A percentile compares a stretch with the other conserved stretches of the same genome.
Conservation (phyloP, 2,888 invertebrate species). For the Spilosoma lubricipeda region DNA sequence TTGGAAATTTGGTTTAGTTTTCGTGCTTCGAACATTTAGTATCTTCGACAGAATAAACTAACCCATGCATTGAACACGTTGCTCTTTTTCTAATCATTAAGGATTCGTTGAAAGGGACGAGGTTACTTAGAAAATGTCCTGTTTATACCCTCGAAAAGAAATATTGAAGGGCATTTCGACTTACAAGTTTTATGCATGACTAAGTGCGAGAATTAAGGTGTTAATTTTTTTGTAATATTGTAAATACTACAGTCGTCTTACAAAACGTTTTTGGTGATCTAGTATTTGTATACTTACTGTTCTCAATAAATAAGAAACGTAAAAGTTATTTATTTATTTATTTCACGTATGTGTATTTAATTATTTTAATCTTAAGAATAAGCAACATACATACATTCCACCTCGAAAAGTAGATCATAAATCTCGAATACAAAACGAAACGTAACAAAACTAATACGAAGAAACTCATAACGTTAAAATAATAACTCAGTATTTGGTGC, state of each 20-base stretch:
- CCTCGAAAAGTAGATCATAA: background rate
- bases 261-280: background rate
- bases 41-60: too few species aligned
- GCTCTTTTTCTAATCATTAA: background rate
- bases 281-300: background rate
- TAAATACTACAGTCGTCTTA: background rate
- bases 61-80: background rate
- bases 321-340: background rate
- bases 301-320: background rate
- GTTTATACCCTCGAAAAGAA: background rate
- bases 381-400: background rate
- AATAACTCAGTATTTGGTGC: conserved; percentile 14
- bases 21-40: too few species aligned
- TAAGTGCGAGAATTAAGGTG: background rate
- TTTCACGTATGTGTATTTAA: background rate
- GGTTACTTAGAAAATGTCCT: background rate
- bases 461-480: conserved; percentile 35
- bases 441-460: background rate
- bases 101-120: background rate
- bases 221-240: background rate
- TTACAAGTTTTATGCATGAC: background rate
- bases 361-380: background rate
- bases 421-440: background rate
- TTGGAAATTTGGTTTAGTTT: background rate
- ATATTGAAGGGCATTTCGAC: background rate